Percentiles rank a stretch among this genome's conserved stretches.
Evolutionary conservation across 2,797 vertebrate genomes (phyloP).

Genomic region (Siniperca undulata): DNA sequence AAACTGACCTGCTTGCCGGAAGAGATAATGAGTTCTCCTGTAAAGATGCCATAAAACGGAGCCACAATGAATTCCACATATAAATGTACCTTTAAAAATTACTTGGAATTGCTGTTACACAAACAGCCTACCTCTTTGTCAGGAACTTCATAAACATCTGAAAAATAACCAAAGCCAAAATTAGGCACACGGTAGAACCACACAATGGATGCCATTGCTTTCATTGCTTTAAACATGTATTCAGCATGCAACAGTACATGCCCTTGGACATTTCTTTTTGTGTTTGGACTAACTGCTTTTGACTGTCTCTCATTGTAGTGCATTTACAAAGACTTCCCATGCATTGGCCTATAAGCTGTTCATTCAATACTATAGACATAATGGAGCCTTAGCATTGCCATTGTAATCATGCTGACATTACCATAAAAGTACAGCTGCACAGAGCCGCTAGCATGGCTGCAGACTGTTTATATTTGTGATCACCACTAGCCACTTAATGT

Average conservation of each 20-base stretch:
- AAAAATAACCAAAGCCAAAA: constrained; percentile 49
- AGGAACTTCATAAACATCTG: constrained; percentile 88
- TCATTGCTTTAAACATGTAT: background rate
- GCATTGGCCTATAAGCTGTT: background rate
- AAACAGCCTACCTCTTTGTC: constrained; percentile 83
- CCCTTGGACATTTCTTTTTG: background rate
- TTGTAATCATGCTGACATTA: background rate
- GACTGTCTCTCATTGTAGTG: background rate
- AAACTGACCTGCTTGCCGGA: constrained; percentile 74
- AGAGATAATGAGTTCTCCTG: constrained; percentile 66
- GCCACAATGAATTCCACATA: constrained; percentile 16
- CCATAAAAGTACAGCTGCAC: background rate
- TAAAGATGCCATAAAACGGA: constrained; percentile 35
- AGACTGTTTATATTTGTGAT: background rate
- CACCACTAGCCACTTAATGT: too few species aligned
- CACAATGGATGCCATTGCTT: background rate
- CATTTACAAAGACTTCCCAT: constrained; percentile 9
- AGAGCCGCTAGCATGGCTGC: background rate
- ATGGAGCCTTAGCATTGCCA: background rate
- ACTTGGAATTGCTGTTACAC: background rate
- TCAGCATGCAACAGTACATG: background rate
- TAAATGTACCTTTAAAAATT: background rate
- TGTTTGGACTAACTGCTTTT: constrained; percentile 1
- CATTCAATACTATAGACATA: background rate
- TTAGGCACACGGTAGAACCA: constrained; percentile 16